Conservation (phyloP, 2,888 invertebrate species). For the Tipula vernalis region DNA sequence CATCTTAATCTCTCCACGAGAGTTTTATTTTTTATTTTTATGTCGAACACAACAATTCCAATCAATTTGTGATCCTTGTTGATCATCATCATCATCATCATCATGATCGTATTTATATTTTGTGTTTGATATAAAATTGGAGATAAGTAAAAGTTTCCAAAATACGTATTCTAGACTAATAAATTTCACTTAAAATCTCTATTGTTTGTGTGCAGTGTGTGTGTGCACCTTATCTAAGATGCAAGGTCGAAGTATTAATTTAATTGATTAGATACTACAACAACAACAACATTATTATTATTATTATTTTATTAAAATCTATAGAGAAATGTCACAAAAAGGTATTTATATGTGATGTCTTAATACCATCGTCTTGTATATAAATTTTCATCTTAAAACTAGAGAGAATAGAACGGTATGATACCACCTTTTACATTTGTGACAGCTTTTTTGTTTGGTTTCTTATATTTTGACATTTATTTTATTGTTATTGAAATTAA, state of each 20-base stretch:
- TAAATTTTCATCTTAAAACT: background rate
- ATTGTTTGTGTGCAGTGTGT: background rate
- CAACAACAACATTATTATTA: background rate
- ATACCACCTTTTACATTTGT: background rate
- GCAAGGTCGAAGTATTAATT: background rate
- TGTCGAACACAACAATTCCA: background rate
- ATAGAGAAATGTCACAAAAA: background rate
- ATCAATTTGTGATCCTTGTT: background rate
- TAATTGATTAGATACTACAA: background rate
- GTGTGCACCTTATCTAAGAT: background rate
- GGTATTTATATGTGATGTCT: background rate
- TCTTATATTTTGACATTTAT: background rate
- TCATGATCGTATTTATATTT: background rate
- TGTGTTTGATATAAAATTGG: background rate
- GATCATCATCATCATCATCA: background rate
- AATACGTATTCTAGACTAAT: background rate
- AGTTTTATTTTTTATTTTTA: background rate
- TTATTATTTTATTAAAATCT: background rate
- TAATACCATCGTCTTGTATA: background rate
- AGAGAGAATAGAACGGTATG: background rate
- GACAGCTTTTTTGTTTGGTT: background rate
- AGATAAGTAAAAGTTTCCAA: background rate
- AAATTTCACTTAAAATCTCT: background rate
- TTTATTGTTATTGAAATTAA: background rate
- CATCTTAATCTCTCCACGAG: background rate